phyloP scores from a whole-genome alignment of 2,797 vertebrate genomes.

The Huso huso region DNA sequence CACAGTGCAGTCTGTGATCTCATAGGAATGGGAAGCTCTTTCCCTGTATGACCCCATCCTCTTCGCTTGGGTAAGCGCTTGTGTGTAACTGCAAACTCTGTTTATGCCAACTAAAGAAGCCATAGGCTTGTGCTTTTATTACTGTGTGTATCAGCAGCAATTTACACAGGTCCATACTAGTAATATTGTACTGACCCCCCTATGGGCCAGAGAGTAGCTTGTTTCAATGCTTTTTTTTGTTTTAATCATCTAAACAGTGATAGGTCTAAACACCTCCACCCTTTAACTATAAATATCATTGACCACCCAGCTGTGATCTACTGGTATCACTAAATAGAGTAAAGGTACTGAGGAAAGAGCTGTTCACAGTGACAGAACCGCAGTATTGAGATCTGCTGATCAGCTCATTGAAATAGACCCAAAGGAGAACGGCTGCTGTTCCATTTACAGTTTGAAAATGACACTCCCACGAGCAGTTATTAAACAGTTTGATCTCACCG shows the following conservation, averaged over 20 bases:
- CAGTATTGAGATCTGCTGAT: too few relatives aligned
- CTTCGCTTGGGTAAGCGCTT: neutral
- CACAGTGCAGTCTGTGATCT: neutral
- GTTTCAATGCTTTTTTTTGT: too few relatives aligned
- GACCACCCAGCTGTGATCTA: neutral
- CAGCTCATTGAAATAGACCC: too few relatives aligned
- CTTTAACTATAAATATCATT: neutral
- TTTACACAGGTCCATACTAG: neutral
- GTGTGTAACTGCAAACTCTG: neutral
- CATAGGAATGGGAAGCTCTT: neutral
- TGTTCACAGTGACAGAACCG: neutral
- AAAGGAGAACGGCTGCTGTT: too few relatives aligned
- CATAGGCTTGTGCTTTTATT: neutral
- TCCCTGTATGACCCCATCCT: neutral
- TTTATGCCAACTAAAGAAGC: neutral
- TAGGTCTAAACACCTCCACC: neutral
- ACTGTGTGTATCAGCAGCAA: neutral
- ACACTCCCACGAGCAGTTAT: too few relatives aligned
- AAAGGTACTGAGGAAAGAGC: neutral
- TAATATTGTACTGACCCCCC: neutral
- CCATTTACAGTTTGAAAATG: too few relatives aligned
- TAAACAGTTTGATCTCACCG: too few relatives aligned
- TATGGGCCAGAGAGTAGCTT: too few relatives aligned
- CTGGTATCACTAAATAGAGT: neutral
- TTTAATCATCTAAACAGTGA: too few relatives aligned